Percentiles rank a stretch among this genome's conserved stretches.
Conservation (phyloP, 2,888 invertebrate genomes). For the Zhuqinia jingwanae region DNA sequence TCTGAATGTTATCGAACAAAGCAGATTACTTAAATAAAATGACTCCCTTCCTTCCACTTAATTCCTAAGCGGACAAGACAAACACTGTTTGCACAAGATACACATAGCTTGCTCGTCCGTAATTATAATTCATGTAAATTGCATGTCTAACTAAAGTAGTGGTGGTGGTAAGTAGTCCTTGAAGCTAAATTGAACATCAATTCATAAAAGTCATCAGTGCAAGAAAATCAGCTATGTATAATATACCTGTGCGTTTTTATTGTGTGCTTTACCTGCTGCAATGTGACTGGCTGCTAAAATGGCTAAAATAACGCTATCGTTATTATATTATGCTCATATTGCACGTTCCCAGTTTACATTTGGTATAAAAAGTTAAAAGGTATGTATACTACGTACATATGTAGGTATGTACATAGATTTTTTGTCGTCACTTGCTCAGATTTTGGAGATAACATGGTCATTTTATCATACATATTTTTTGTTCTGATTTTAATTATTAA, state of each 20-base stretch:
- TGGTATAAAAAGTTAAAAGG: too few relatives aligned
- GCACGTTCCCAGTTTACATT: too few relatives aligned
- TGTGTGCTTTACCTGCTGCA: too few relatives aligned
- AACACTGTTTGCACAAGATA: constrained; percentile 39
- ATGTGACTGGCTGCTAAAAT: not conserved
- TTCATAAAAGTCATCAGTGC: constrained; percentile 65
- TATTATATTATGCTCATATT: too few relatives aligned
- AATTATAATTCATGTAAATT: constrained; percentile 49
- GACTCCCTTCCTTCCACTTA: constrained; percentile 40
- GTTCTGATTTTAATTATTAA: constrained; percentile 7
- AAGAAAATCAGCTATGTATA: constrained; percentile 34
- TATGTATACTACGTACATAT: too few relatives aligned
- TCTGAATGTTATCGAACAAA: constrained; percentile 22
- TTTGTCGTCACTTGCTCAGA: too few relatives aligned
- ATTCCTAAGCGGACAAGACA: not conserved
- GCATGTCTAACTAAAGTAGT: constrained; percentile 33
- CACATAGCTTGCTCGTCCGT: constrained; percentile 39
- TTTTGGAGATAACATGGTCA: too few relatives aligned
- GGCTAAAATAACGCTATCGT: too few relatives aligned
- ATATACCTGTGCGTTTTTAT: too few relatives aligned
- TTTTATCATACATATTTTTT: not conserved
- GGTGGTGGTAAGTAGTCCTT: constrained; percentile 57
- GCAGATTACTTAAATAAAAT: constrained; percentile 23
- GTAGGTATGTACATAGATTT: too few relatives aligned
- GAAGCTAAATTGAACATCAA: constrained; percentile 59